Conservation (phyloP, 2,888 invertebrate genomes). For the Melitaea athalia region DNA sequence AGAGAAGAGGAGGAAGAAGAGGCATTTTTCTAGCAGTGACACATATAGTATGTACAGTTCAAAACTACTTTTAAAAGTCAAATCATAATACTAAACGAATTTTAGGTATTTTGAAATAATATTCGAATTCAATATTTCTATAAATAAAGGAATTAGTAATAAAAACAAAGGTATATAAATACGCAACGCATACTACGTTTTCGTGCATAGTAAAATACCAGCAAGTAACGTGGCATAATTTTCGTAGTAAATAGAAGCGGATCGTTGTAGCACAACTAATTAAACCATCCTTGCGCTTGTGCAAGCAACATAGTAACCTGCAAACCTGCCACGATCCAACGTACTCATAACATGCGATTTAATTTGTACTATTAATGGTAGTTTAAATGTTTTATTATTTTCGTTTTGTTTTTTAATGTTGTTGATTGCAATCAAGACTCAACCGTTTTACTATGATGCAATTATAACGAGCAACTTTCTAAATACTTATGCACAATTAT, state of each 20-base stretch:
- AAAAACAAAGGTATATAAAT: constrained; percentile 5
- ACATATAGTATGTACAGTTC: too few relatives aligned
- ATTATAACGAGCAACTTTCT: neutral
- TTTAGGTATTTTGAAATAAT: neutral
- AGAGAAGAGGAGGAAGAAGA: too few relatives aligned
- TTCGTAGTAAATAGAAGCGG: constrained; percentile 52
- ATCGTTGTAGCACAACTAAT: constrained; percentile 65
- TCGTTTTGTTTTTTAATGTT: neutral
- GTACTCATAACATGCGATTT: constrained; percentile 17
- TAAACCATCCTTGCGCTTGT: constrained; percentile 54
- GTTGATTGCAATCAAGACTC: neutral
- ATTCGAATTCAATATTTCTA: neutral
- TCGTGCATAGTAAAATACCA: constrained; percentile 44
- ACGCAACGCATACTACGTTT: constrained; percentile 24
- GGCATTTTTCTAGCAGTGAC: too few relatives aligned
- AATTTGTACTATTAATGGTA: neutral
- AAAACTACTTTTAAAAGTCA: too few relatives aligned
- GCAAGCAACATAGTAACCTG: constrained; percentile 46
- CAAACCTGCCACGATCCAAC: constrained; percentile 30
- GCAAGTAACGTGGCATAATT: constrained; percentile 47
- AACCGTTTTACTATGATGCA: neutral
- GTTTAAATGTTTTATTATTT: neutral
- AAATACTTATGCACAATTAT: too few relatives aligned
- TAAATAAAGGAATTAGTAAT: neutral
- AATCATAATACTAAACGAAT: neutral